phyloP scores from a whole-genome alignment of 2,888 invertebrate genomes.

The Zeuzera pyrina region DNA sequence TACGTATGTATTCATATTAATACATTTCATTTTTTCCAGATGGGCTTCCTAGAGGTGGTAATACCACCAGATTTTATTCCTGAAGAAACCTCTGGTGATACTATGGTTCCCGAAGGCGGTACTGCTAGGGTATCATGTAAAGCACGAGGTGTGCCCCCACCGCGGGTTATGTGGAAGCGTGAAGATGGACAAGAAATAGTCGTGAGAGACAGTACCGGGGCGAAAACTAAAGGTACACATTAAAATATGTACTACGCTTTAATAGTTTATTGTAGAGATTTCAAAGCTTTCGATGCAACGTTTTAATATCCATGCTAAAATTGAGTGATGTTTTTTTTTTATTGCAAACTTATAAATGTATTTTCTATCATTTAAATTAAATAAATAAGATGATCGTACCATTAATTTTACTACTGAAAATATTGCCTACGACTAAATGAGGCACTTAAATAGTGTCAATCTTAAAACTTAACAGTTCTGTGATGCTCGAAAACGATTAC shows the following conservation, averaged over 20 bases:
- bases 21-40: slow-evolving; percentile 50
- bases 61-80: slow-evolving; percentile 87
- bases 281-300: background rate
- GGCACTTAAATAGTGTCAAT: no score
- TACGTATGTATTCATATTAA: background rate
- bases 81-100: slow-evolving; percentile 85
- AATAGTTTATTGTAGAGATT: background rate
- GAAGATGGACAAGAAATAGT: slow-evolving; percentile 84
- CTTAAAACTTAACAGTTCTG: no score
- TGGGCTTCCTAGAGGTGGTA: slow-evolving; percentile 84
- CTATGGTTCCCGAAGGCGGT: slow-evolving; percentile 85
- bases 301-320: no score
- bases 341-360: no score
- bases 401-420: no score
- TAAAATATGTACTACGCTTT: background rate
- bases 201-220: slow-evolving; percentile 76
- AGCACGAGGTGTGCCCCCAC: slow-evolving; percentile 81
- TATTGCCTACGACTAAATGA: no score
- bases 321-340: no score
- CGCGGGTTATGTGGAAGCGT: slow-evolving; percentile 82
- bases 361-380: no score
- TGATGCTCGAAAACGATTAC: no score
- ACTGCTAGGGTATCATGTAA: slow-evolving; percentile 74
- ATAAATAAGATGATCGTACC: no score
- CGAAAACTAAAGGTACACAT: slow-evolving; percentile 68